These are phyloP conservation scores for Stegodyphus mimosarum DNA, from an alignment of 1,140 invertebrate genomes.

Conservation along the genomic window DNA sequence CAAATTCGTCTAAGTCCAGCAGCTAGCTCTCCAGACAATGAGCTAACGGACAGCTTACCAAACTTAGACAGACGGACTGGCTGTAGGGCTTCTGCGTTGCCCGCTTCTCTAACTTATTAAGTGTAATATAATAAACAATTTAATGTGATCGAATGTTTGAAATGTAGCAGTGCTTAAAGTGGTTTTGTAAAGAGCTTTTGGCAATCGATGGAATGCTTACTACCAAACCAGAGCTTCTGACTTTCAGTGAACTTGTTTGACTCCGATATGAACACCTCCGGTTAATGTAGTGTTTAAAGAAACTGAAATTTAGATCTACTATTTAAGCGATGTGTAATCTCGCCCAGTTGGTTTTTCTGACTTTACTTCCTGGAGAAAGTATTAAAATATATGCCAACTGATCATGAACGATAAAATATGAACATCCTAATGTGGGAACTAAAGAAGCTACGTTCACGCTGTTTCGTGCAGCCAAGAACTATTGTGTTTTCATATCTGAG, in stretches of 20 bases:
- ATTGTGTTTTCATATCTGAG: slow-evolving; percentile 17
- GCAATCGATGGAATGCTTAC: not conserved
- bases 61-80: slow-evolving; percentile 25
- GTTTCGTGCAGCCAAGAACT: not conserved
- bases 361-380: not conserved
- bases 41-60: slow-evolving; percentile 46
- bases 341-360: not conserved
- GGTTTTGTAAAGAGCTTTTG: not conserved
- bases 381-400: not conserved
- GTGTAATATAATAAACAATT: not conserved
- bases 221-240: not conserved
- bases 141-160: not conserved
- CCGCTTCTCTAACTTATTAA: slow-evolving; percentile 52
- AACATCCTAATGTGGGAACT: not conserved
- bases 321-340: not conserved
- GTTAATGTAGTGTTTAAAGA: not conserved
- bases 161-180: not conserved
- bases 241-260: not conserved
- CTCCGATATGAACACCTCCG: not conserved
- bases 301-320: not conserved
- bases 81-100: slow-evolving; percentile 20
- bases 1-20: slow-evolving; percentile 23
- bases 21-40: slow-evolving; percentile 44
- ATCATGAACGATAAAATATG: not conserved
- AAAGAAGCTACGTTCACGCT: not conserved